Conservation (phyloP, 2,797 vertebrate genomes). For the Hydrophis major region DNA sequence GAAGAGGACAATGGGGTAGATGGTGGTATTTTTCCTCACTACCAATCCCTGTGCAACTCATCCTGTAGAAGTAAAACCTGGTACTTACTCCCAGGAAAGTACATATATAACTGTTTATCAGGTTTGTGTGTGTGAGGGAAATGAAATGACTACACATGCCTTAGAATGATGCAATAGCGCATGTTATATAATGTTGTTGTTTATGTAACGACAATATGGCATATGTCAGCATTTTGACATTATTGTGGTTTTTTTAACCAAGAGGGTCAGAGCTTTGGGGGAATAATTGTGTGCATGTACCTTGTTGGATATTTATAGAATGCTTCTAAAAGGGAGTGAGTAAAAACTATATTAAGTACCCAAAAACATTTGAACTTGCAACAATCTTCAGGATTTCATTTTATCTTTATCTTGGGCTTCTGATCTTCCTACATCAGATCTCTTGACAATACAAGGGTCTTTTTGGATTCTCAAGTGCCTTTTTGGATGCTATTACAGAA, state of each 20-base stretch:
- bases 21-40: background rate
- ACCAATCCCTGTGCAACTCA: background rate
- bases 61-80: background rate
- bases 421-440: background rate
- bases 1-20: background rate
- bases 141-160: background rate
- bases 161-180: background rate
- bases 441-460: background rate
- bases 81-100: background rate
- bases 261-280: background rate
- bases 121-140: background rate
- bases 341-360: background rate
- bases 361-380: background rate
- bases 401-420: background rate
- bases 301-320: background rate
- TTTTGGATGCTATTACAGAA: background rate
- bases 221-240: background rate
- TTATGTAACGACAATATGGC: background rate
- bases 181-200: background rate
- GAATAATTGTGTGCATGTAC: background rate
- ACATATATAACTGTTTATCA: background rate
- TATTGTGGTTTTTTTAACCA: background rate
- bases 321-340: background rate
- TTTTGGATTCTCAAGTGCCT: background rate
- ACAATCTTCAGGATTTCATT: background rate